phyloP scores from a whole-genome alignment of 2,113 vertebrate species.

The Siphamia tubifer region DNA sequence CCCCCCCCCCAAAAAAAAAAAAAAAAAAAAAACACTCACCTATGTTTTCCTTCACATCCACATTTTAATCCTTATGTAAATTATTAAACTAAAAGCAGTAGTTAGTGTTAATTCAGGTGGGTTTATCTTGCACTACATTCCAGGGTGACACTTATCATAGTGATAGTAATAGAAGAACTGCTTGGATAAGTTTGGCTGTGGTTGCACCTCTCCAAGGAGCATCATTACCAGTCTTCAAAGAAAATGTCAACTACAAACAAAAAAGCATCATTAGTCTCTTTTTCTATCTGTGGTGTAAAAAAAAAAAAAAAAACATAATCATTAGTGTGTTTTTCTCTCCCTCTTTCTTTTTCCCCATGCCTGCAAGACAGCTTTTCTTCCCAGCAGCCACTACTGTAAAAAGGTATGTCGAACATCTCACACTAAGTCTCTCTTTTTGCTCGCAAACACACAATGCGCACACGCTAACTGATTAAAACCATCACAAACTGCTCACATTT shows the following conservation, averaged over 20 bases:
- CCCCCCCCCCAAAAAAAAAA: too few relatives aligned
- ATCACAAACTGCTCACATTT: constrained; percentile 54
- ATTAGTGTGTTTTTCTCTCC: constrained; percentile 40
- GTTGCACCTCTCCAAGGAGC: constrained; percentile 33
- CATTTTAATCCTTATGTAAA: constrained; percentile 7
- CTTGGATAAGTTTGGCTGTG: constrained; percentile 20
- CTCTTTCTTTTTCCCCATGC: constrained; percentile 2
- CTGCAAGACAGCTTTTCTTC: constrained; percentile 34
- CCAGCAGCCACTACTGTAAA: not conserved
- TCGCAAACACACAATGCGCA: constrained; percentile 3
- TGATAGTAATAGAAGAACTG: not conserved
- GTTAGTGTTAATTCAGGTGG: constrained; percentile 19
- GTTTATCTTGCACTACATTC: constrained; percentile 14
- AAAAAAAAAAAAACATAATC: constrained; percentile 32
- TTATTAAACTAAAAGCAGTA: not conserved
- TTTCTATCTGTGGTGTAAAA: constrained; percentile 14
- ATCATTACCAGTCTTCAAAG: constrained; percentile 60
- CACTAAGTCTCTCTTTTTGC: not conserved
- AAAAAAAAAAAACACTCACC: not conserved
- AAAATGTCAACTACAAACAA: constrained; percentile 57
- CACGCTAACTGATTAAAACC: constrained; percentile 59
- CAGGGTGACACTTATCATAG: constrained; percentile 20
- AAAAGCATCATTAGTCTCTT: constrained; percentile 54
- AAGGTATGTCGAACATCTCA: constrained; percentile 35
- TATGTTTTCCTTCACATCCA: not conserved